A percentile compares a stretch with the other conserved stretches of the same genome.
phyloP scores from a whole-genome alignment of 2,888 invertebrate genomes.

The Pollenia labialis region DNA sequence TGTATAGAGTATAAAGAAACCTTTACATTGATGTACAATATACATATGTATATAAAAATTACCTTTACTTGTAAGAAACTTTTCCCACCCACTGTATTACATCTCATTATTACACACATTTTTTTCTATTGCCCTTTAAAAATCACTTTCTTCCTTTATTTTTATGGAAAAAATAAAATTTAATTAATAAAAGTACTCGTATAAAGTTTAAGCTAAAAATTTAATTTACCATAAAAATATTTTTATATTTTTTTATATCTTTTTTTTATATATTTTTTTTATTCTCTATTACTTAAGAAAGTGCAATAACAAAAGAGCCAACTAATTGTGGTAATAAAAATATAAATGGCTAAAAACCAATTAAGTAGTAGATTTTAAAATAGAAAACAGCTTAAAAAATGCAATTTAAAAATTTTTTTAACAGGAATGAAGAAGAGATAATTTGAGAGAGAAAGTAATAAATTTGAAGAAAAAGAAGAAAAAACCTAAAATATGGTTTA shows the following conservation, averaged over 20 bases:
- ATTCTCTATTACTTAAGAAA: constrained; percentile 10
- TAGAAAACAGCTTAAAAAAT: constrained; percentile 12
- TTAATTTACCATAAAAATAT: constrained; percentile 46
- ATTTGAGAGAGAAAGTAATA: background rate
- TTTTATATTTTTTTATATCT: no score
- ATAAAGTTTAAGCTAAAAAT: constrained; percentile 26
- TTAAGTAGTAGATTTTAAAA: constrained; percentile 41
- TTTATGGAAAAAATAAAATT: constrained; percentile 33
- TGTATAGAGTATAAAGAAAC: no score
- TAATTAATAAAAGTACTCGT: constrained; percentile 45
- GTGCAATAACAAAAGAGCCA: constrained; percentile 21
- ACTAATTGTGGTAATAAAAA: constrained; percentile 40
- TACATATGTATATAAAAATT: no score
- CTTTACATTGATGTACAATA: no score
- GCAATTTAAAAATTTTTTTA: constrained; percentile 21
- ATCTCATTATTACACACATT: no score
- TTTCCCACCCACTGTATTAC: no score
- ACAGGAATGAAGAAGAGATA: background rate
- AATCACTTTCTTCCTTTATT: background rate
- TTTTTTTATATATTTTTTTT: constrained; percentile 5
- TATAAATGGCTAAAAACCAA: constrained; percentile 47
- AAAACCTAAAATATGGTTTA: no score
- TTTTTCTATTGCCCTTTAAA: background rate
- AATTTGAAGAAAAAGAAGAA: no score
- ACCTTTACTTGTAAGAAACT: no score